Base-by-base conservation (phyloP, 2,797 vertebrate species). In the Lagorchestes hirsutus region DNA sequence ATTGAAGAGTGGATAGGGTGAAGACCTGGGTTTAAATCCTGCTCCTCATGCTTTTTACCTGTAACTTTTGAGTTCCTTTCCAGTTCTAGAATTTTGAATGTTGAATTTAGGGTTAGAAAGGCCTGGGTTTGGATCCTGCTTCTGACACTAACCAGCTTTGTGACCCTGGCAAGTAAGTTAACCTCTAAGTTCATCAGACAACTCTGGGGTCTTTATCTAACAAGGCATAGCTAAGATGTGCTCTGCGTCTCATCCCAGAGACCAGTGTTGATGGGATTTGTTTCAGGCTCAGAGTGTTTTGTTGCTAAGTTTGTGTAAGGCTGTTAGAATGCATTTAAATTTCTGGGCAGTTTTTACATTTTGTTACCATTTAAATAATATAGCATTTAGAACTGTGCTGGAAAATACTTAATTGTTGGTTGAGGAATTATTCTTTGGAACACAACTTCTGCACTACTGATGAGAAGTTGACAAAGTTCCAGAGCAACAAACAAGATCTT, bases 361-460 rank as follows among this genome's bases (percentile, higher is more conserved):
- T 95, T 31, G 24, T 93, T 91, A 91, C 40, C 14, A 16, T 67
- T 46, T 82, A 40, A 82, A 9, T 40, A 46, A 82, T 46, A 82
- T 16, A 46, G 18, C 6, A 82, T 29, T 82, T 82, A 82, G 67
- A 82, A 24, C 18, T 82, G 18, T 22, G 18, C 18, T 46, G 0
- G n/a, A 46, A 82, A 82, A 82, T 24, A 46, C n/a, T 82, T 62
- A 14, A 62, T 62, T 82, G 67, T 82, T 82, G 67, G 10, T 82
- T 46, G 67, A 59, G 22, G 0, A 74, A 95, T 97, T 96, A 94
- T 91, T 96, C 40, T 74, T 93, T 97, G 46, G 74, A 96, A 94
- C 28, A 94, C 58, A 90, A 95, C 90, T 95, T 95, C 52, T 93
- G 59, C 94, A 59, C 27, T 93, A 55, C 40, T 14, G 93, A 31